These are phyloP conservation scores for Phaetusa simplex DNA, from an alignment of 2,113 vertebrate genomes.

Conservation along the genomic window DNA sequence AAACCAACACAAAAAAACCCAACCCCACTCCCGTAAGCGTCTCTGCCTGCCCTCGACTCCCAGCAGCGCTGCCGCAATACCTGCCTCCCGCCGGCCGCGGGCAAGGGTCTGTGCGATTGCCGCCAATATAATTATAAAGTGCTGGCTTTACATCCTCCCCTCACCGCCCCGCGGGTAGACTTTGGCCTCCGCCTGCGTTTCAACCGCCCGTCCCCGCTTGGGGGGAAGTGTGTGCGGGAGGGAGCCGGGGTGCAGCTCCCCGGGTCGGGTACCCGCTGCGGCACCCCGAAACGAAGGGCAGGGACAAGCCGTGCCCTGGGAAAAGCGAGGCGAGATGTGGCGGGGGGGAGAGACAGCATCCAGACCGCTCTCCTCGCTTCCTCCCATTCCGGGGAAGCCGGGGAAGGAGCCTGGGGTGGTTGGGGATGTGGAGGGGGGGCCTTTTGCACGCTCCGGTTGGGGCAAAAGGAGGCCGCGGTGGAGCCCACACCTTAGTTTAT, in stretches of 20 bases:
- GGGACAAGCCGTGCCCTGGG: fast-evolving
- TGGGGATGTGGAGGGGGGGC: fast-evolving
- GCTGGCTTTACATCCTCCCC: background rate
- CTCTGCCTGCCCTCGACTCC: background rate
- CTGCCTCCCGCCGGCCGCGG: background rate
- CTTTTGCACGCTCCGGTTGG: fast-evolving
- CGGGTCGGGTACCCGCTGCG: fast-evolving
- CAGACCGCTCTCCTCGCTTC: background rate
- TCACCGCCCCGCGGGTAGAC: background rate
- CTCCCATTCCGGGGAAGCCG: fast-evolving
- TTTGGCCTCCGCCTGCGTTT: slow-evolving; percentile 14
- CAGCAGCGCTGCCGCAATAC: background rate
- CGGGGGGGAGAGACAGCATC: background rate
- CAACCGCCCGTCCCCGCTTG: background rate
- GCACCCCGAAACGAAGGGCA: fast-evolving
- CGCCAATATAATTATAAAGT: slow-evolving; percentile 3
- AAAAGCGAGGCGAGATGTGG: fast-evolving
- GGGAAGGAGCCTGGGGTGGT: fast-evolving
- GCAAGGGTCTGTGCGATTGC: slow-evolving; percentile 47
- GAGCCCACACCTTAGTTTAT: background rate
- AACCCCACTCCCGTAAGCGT: background rate
- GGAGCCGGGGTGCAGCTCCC: background rate
- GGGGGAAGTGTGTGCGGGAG: fast-evolving
- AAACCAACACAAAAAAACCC: too few species aligned
- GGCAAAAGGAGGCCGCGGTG: fast-evolving